These are phyloP conservation scores for Ricordea florida DNA, from an alignment of 92 coral and sea anemone species.

Conservation along the genomic window DNA sequence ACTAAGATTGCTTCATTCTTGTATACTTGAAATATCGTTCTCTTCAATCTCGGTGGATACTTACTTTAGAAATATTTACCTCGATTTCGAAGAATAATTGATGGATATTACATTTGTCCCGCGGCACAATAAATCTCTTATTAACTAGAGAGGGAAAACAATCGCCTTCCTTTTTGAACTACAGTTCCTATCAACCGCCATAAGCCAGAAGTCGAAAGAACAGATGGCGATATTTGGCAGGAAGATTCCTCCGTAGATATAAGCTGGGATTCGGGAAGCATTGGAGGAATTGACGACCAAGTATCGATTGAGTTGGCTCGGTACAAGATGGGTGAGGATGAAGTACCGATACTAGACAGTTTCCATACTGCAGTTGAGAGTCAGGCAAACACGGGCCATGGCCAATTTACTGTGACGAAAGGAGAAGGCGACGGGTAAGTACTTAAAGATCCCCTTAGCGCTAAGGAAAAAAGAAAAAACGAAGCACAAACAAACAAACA, in stretches of 20 bases:
- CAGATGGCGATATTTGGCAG: not conserved
- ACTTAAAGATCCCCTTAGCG: not conserved
- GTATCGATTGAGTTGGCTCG: constrained; percentile 51
- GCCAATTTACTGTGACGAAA: constrained; percentile 25
- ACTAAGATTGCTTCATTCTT: too few relatives aligned
- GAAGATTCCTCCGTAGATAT: constrained; percentile 20
- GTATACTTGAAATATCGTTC: too few relatives aligned
- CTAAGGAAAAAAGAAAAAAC: not conserved
- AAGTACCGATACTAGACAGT: constrained; percentile 19
- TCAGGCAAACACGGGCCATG: constrained; percentile 31
- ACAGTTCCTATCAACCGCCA: constrained; percentile 29
- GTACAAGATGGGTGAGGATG: constrained; percentile 21
- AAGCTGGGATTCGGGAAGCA: constrained; percentile 29
- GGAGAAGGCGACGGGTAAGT: constrained; percentile 55
- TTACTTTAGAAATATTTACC: too few relatives aligned
- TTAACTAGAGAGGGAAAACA: too few relatives aligned
- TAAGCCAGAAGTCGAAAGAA: constrained; percentile 1
- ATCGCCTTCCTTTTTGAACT: not conserved
- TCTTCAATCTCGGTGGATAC: too few relatives aligned
- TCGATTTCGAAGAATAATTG: too few relatives aligned
- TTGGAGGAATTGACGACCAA: constrained; percentile 21
- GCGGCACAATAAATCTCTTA: too few relatives aligned
- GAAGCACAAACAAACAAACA: not conserved
- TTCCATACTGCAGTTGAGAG: constrained; percentile 21
- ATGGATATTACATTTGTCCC: too few relatives aligned